phyloP scores from a whole-genome alignment of 2,113 vertebrate genomes.

The Phocoena phocoena region DNA sequence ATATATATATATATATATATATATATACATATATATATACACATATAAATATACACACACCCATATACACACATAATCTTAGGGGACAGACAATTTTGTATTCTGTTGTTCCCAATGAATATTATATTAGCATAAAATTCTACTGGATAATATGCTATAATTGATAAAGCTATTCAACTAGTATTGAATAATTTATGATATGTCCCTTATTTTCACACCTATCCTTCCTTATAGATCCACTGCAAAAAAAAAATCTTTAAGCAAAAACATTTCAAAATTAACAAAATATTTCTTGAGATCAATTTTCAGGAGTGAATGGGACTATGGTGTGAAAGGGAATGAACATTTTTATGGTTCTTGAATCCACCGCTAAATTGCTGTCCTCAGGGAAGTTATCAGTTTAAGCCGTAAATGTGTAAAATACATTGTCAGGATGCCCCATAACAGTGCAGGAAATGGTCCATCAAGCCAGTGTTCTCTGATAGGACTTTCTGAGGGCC shows the following conservation, averaged over 20 bases:
- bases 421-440: background rate
- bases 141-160: background rate
- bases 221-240: background rate
- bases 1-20: too few relatives aligned
- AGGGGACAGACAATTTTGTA: background rate
- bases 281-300: background rate
- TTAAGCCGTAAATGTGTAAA: background rate
- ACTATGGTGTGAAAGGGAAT: background rate
- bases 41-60: too few relatives aligned
- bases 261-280: background rate
- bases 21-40: background rate
- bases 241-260: background rate
- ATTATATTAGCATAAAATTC: conserved; percentile 23
- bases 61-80: background rate
- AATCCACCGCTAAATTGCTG: background rate
- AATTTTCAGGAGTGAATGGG: background rate
- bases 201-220: background rate
- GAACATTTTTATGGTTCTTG: background rate
- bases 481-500: background rate
- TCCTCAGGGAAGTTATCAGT: background rate
- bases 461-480: background rate
- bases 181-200: background rate
- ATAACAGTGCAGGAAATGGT: background rate
- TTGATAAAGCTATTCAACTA: conserved; percentile 1
- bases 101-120: background rate